Conservation (phyloP, 64 coral and sea anemone species). For the Stylophora pistillata region DNA sequence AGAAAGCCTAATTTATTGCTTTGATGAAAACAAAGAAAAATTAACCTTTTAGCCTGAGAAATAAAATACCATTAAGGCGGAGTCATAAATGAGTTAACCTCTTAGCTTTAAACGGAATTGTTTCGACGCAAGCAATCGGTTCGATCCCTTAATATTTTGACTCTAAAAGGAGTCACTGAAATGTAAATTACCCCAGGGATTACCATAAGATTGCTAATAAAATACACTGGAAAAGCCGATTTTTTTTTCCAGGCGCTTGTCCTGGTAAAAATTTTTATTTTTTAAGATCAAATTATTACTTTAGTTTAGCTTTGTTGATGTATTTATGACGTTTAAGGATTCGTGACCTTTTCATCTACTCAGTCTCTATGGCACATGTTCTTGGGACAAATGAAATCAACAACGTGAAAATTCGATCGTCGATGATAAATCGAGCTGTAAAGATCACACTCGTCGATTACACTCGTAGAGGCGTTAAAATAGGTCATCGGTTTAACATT, state of each 20-base stretch:
- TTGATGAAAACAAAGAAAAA: background rate
- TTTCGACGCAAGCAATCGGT: background rate
- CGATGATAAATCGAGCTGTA: background rate
- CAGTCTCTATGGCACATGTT: background rate
- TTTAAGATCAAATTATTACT: background rate
- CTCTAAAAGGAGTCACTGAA: too few relatives aligned
- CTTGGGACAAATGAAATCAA: slow-evolving; percentile 26
- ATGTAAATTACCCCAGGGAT: background rate
- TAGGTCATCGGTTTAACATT: background rate
- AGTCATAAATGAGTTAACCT: background rate
- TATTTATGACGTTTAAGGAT: background rate
- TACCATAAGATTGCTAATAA: background rate
- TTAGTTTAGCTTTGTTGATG: background rate
- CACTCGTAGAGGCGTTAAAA: background rate
- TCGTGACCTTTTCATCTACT: background rate
- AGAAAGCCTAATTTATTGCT: background rate
- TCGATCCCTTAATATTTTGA: background rate
- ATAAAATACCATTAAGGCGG: background rate
- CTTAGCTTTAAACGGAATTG: background rate
- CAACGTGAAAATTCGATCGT: background rate
- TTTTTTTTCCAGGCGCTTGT: background rate
- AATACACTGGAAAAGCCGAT: background rate
- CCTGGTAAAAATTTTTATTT: background rate
- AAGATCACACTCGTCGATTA: background rate
- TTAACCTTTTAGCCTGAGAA: background rate